Base-by-base conservation (phyloP, 92 coral and sea anemone species). In the Porites lobata region DNA sequence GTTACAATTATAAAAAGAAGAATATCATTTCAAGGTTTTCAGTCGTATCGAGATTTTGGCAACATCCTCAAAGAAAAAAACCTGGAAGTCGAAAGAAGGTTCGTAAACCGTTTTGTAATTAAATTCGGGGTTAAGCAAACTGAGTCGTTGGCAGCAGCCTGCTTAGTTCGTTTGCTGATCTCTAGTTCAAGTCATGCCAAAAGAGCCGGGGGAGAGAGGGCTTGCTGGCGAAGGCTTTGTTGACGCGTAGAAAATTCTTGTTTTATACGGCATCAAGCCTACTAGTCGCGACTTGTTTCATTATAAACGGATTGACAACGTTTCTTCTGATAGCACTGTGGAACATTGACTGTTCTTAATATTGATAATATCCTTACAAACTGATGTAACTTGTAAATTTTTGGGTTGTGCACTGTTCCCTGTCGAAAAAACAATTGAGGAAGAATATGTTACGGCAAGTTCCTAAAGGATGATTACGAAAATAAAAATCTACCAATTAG, bases 71-170 rank as follows among this genome's bases (percentile, higher is more conserved):
- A 79, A 70, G 21, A 11, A 21, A 83, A 79, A 47, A 90, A 90
- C 47, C 56, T 79, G 52, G 58, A 75, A 52, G 75, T 88, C 13
- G 75, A 79, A 13, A 58, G 22, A 50, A 84, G 82, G 90, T 90
- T 87, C 56, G 87, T 47, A 5, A 20, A 47, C 20, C n/a, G 26
- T 47, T 8, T 4, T 50, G 1, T 29, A 20, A 5, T 57, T 76
- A 57, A 22, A 11, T 14, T 17, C 15, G 61, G 11, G 0, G 14
- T 56, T 56, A 10, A 56, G 4, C 61, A 56, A 10, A 56, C 61
- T 56, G 47, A 38, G 47, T 38, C 47, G 47, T 38, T 38, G 47
- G 47, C 47, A 0, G 47, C 47, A 38, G 47, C 47, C 47, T 4
- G 47, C 47, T 22, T 22, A 38, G 5, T 38, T 38, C 47, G 5